Conservation (phyloP, 2,113 vertebrate species). For the Coregonus clupeaformis region DNA sequence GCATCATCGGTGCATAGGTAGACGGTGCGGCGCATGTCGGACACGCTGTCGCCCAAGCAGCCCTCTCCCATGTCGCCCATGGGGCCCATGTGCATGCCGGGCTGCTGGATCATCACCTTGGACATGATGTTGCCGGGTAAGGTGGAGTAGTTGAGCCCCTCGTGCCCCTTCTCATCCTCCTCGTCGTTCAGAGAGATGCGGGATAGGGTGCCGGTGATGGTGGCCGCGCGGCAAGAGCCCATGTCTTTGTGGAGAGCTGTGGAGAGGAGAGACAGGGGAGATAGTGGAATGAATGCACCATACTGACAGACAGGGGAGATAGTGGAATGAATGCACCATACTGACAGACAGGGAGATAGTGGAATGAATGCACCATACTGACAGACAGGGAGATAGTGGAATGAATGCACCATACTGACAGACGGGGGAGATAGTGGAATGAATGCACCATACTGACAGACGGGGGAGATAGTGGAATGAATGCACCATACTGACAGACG, state of each 20-base stretch:
- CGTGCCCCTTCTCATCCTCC: slow-evolving; percentile 90
- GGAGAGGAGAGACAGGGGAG: background rate
- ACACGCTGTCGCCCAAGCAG: slow-evolving; percentile 83
- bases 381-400: no score
- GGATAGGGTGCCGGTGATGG: slow-evolving; percentile 95
- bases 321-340: background rate
- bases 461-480: no score
- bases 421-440: no score
- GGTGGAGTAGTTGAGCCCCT: slow-evolving; percentile 95
- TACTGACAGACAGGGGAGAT: no score
- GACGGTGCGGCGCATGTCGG: slow-evolving; percentile 90
- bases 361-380: no score
- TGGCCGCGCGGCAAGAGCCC: slow-evolving; percentile 92
- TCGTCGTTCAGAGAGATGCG: slow-evolving; percentile 97
- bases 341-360: no score
- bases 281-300: no score
- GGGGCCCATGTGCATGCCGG: slow-evolving; percentile 86
- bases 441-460: no score
- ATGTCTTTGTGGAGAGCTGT: slow-evolving; percentile 98
- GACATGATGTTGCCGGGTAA: slow-evolving; percentile 98
- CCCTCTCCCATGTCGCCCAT: slow-evolving; percentile 89
- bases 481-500: no score
- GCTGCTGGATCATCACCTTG: slow-evolving; percentile 98
- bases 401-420: no score
- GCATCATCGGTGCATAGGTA: slow-evolving; percentile 96